Evolutionary conservation across 2,888 invertebrate genomes (phyloP).

Genomic region (Adelognathus sp.): DNA sequence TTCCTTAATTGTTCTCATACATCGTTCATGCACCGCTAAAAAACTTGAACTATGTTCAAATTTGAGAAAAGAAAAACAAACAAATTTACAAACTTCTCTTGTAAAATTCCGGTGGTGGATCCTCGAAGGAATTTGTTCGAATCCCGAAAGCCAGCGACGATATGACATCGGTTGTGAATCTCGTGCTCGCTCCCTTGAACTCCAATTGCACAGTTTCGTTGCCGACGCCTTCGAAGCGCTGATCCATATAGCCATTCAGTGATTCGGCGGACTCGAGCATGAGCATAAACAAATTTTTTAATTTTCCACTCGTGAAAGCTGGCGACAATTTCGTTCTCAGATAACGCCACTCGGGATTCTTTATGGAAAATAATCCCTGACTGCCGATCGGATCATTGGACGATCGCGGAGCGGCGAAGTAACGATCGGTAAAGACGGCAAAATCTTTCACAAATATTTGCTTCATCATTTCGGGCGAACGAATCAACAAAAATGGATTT

Average conservation of each 20-base stretch:
- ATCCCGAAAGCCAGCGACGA: constrained; percentile 73
- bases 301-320: constrained; percentile 83
- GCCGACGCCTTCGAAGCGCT: constrained; percentile 21
- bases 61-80: neutral
- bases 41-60: too few relatives aligned
- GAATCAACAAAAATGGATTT: constrained; percentile 80
- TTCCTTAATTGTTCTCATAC: too few relatives aligned
- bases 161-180: constrained; percentile 71
- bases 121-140: constrained; percentile 68
- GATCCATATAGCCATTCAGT: constrained; percentile 62
- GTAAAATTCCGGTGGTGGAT: constrained; percentile 67
- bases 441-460: constrained; percentile 82
- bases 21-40: too few relatives aligned
- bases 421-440: constrained; percentile 79
- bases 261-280: constrained; percentile 77
- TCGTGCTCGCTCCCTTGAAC: constrained; percentile 58
- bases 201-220: constrained; percentile 36
- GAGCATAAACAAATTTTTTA: constrained; percentile 81
- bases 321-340: constrained; percentile 82
- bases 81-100: constrained; percentile 60
- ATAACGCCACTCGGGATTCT: constrained; percentile 82
- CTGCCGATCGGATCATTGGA: constrained; percentile 73
- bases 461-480: constrained; percentile 81
- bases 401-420: constrained; percentile 72
- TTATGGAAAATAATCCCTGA: constrained; percentile 78